Base-by-base conservation (phyloP, 2,888 invertebrate genomes). In the Steinernema carpocapsae region DNA sequence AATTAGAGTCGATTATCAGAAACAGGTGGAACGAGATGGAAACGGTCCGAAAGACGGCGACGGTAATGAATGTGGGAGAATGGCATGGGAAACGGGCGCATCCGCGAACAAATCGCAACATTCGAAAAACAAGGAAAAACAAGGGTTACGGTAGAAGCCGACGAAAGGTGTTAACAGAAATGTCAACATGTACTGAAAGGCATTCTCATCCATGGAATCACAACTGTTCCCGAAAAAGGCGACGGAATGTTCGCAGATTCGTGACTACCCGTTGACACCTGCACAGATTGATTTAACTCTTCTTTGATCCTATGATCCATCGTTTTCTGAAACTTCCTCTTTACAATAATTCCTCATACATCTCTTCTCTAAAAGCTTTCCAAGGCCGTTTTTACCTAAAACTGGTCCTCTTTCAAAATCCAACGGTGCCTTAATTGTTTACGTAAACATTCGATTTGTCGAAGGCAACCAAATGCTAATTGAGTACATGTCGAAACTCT, bases 1-100 rank as follows among this genome's bases (percentile, higher is more conserved):
- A 29, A 64, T 64, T 64, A 64, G 37, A 37, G 64, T 64, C 64
- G 64, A n/a, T 64, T 64, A 64, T 10, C 56, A 22, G 56, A 37
- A 37, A 37, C 37, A 3, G 37, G 37, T 37, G 37, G 37, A 37
- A 37, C 37, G 37, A 37, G 37, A 10, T 37, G 26, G 56, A 26
- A 56, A 26, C 24, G 12, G 56, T 1, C 22, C 17, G 56, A 26
- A 56, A 12, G 24, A 19, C 56, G 56, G 56, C 26, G 4, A 7
- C 56, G 56, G 48, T 48, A 48, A 48, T 17, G 17, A 14, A 12
- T 14, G 24, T 26, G 56, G 56, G 24, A 56, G 22, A 26, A 26
- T 14, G 24, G 24, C 22, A 22, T 12, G 26, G 56, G 48, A 48
- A 48, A 3, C 48, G 14, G 17, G 48, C 48, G 48, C 14, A 17